These are phyloP conservation scores for Dicrostonyx torquatus DNA, from an alignment of 2,797 vertebrate species.

Conservation along the genomic window DNA sequence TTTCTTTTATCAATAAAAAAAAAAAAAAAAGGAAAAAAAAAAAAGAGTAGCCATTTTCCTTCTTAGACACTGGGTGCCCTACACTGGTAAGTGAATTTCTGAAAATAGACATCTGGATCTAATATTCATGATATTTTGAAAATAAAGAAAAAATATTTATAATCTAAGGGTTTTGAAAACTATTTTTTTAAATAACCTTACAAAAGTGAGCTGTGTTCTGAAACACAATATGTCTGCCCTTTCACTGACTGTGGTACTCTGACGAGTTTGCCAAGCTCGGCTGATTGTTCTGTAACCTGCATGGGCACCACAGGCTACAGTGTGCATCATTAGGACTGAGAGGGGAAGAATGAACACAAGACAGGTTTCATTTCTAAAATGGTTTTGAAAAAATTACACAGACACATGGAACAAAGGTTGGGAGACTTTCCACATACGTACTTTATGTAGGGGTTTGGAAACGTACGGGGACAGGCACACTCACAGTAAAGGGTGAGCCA, in stretches of 20 bases:
- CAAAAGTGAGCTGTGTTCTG: constrained; percentile 68
- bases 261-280: neutral
- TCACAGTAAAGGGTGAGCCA: neutral
- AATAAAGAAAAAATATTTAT: constrained; percentile 68
- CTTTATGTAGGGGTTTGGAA: neutral
- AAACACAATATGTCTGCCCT: constrained; percentile 53
- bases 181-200: constrained; percentile 53
- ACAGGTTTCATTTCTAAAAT: constrained; percentile 40
- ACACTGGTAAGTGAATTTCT: constrained; percentile 61
- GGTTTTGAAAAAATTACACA: constrained; percentile 22
- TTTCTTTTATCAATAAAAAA: no score
- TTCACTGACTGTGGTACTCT: neutral
- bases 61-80: constrained; percentile 22
- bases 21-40: no score
- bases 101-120: constrained; percentile 70
- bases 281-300: constrained; percentile 4
- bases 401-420: neutral
- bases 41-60: constrained; percentile 71
- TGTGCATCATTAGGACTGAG: neutral
- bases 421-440: neutral
- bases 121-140: constrained; percentile 65
- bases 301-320: neutral
- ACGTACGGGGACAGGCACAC: neutral
- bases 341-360: neutral
- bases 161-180: constrained; percentile 8